These are phyloP conservation scores for Saccopteryx leptura DNA, from an alignment of 2,113 vertebrate genomes.

Conservation along the genomic window DNA sequence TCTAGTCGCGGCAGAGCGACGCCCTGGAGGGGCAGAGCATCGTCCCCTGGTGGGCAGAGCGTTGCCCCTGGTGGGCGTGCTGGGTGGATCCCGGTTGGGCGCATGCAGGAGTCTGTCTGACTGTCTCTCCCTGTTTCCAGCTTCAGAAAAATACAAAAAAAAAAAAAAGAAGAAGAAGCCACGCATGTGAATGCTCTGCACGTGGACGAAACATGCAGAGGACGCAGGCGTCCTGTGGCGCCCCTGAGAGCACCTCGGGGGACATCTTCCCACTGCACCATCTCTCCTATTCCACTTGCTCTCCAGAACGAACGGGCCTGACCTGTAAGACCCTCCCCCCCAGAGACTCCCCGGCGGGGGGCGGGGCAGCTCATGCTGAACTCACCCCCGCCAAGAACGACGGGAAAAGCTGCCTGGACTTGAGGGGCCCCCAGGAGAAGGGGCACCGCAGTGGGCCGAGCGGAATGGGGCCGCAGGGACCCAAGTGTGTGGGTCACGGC, in stretches of 20 bases:
- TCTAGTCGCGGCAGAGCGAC: no score
- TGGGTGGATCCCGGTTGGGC: no score
- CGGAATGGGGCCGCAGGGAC: background rate
- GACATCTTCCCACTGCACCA: rapidly evolving
- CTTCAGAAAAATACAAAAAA: no score
- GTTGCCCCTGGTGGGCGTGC: no score
- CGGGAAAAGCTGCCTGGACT: background rate
- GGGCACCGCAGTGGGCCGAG: rapidly evolving
- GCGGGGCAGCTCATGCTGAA: no score
- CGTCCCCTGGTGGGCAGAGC: no score
- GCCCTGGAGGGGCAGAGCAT: no score
- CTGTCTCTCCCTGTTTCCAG: no score
- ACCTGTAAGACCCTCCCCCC: background rate
- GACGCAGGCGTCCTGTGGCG: background rate
- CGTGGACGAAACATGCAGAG: rapidly evolving
- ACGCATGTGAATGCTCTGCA: rapidly evolving
- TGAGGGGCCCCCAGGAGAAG: background rate
- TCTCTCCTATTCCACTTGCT: rapidly evolving
- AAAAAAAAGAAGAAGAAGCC: no score
- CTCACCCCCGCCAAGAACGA: no score
- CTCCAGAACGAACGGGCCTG: background rate
- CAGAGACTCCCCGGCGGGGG: background rate
- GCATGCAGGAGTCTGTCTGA: no score
- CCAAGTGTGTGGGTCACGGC: background rate
- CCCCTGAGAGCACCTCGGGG: background rate